phyloP scores from a whole-genome alignment of 2,797 vertebrate genomes.

The Mustela erminea region DNA sequence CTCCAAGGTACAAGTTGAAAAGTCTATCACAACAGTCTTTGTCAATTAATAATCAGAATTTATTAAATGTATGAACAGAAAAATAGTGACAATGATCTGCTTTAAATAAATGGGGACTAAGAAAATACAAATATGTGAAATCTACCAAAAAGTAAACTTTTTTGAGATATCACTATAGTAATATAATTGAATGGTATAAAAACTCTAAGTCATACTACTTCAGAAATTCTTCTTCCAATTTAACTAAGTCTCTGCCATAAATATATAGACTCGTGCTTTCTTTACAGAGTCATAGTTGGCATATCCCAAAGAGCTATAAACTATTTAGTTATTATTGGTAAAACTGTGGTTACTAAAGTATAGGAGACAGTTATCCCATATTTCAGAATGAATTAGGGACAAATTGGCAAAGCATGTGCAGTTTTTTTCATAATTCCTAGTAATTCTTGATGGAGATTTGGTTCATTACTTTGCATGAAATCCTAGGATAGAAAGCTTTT shows the following conservation, averaged over 20 bases:
- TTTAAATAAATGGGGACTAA: not conserved
- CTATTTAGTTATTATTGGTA: not conserved
- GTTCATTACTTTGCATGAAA: constrained; percentile 26
- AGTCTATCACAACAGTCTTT: not conserved
- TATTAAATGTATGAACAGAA: not conserved
- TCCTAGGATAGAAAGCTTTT: not conserved
- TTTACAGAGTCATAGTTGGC: not conserved
- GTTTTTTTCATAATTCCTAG: constrained; percentile 12
- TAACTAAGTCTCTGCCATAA: constrained; percentile 14
- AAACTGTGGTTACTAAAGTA: not conserved
- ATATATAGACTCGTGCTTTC: not conserved
- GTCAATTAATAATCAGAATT: not conserved
- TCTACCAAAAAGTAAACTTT: not conserved
- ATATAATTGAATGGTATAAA: not conserved
- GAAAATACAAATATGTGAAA: constrained; percentile 8
- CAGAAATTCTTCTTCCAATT: constrained; percentile 18
- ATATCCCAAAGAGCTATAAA: not conserved
- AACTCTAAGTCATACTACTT: not conserved
- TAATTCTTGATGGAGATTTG: constrained; percentile 15
- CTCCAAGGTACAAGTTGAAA: constrained; percentile 27
- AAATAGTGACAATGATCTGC: not conserved
- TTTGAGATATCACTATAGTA: not conserved
- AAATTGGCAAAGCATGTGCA: not conserved
- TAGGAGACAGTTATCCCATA: not conserved
- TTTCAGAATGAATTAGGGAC: constrained; percentile 23